Evolutionary conservation across 2,797 vertebrate genomes (phyloP), one percentile per base, ranked within the genome.

Genomic region (Chelonia mydas): DNA sequence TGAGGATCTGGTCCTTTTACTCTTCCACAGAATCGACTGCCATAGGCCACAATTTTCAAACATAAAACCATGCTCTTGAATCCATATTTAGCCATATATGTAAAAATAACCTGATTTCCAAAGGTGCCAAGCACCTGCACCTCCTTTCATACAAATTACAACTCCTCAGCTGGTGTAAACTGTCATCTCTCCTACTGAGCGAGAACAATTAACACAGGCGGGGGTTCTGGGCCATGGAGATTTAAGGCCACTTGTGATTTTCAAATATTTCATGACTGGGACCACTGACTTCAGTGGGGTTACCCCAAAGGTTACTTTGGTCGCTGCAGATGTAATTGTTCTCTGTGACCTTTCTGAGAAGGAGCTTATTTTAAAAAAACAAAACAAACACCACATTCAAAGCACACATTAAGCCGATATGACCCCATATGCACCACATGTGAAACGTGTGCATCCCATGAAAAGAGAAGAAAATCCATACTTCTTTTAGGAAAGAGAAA

Each of bases 121-220:
- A 80, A 95, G 65, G 59, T 83, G 72, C 45, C 25, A 27, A 86
- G 33, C 45, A 79, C 68, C 37, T 74, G 82, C 57, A 53, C 37
- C 83, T 96, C 55, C 53, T 92, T 47, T 76, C 93, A 84, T 91
- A 51, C 81, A 89, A 86, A 93, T 19, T 37, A 86, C 77, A 78
- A 83, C 85, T 57, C 81, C 68, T 92, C 54, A 84, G 86, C 28
- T 65, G 27, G 84, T 31, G 65, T 68, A 87, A 86, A 89, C 45
- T 41, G 17, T 12, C 27, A 1, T 54, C 19, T 31, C 33, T 88
- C 3, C 0, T 65, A 68, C n/a, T 90, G 50, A 91, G 28, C 9
- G 37, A 21, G 17, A 90, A 81, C 81, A 92, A 76, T 72, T 3
- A 87, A 81, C 41, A 92, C 41, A 87, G n/a, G 23, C 57, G 92